Conservation (phyloP, 2,113 vertebrate species). For the Varanus salvator region DNA sequence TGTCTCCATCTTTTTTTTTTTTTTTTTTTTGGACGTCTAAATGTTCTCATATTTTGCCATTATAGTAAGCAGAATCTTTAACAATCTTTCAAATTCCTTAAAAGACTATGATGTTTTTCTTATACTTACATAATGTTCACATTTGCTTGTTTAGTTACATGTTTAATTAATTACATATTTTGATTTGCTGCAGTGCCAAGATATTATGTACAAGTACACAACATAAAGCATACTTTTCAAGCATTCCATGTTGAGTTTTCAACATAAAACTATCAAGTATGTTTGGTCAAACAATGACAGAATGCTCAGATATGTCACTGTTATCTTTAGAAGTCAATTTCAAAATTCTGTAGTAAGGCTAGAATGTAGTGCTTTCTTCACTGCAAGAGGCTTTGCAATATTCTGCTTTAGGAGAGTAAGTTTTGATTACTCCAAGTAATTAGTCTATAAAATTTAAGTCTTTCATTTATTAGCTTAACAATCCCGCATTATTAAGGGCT, state of each 20-base stretch:
- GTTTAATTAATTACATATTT: not conserved
- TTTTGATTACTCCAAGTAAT: slow-evolving; percentile 55
- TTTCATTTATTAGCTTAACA: slow-evolving; percentile 66
- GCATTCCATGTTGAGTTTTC: no score
- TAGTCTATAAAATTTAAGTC: slow-evolving; percentile 61
- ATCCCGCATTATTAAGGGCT: slow-evolving; percentile 43
- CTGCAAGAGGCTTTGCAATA: slow-evolving; percentile 1
- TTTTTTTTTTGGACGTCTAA: not conserved
- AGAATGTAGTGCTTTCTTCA: slow-evolving; percentile 26
- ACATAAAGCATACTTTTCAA: not conserved
- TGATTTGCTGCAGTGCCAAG: not conserved
- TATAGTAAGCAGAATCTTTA: not conserved
- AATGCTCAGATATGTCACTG: slow-evolving; percentile 1
- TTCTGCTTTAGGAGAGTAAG: slow-evolving; percentile 41
- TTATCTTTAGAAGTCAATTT: slow-evolving; percentile 28
- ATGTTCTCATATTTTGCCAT: not conserved
- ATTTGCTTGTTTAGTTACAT: not conserved
- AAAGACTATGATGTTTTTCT: not conserved
- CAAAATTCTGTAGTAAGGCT: not conserved
- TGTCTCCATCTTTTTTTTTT: not conserved
- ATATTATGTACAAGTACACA: not conserved
- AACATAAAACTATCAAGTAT: not conserved
- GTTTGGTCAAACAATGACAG: not conserved
- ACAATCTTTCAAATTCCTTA: not conserved
- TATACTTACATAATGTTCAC: not conserved